Evolutionary conservation across 2,113 vertebrate genomes (phyloP), one percentile per base, ranked within the genome.

Genomic region (Equus przewalskii): DNA sequence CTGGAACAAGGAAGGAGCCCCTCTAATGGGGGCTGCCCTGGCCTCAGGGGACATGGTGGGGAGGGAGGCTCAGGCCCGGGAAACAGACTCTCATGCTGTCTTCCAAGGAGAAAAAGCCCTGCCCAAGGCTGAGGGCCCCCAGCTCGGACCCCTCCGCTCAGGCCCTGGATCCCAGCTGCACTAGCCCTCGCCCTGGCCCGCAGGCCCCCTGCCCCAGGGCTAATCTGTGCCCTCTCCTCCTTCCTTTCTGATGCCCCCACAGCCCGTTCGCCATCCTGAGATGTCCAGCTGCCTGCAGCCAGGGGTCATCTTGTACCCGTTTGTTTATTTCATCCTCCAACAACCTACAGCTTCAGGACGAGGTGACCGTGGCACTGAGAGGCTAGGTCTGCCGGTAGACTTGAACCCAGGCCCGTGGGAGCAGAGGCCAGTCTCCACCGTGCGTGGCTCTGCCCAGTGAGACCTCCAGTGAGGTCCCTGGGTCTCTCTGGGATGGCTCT

Each of bases 1-100:
- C 67, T 87, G 73, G 49, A 81, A 85, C 81, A 95, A 90, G 64
- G 54, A 97, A 90, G 75, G 8, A 97, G 94, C 54, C 87, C 78
- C 78, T 94, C 54, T 98, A 97, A 98, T 92, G 84, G 84, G 87
- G 84, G 86, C 72, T 89, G 89, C 30, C 30, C 49, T 65, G 44
- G 92, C 80, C 97, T 94, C 96, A 0, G 54, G 97, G 93, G 97
- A 98, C 86, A 49, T 0, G 21, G 3, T 18, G n/a, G 75, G 30
- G 33, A 60, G 65, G 80, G 69, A 96, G 75, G 67, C 80, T 78
- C 84, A 60, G 73, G 93, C 64, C 56, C 79, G 56, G 91, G 75
- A 76, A 84, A 65, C 60, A 81, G 83, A 24, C 62, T 82, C 24
- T 73, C 75, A 41, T 49, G 49, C 87, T 84, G 69, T 94, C 69